Evolutionary conservation across 2,113 vertebrate species (phyloP).

Genomic region (Heterochromis multidens): DNA sequence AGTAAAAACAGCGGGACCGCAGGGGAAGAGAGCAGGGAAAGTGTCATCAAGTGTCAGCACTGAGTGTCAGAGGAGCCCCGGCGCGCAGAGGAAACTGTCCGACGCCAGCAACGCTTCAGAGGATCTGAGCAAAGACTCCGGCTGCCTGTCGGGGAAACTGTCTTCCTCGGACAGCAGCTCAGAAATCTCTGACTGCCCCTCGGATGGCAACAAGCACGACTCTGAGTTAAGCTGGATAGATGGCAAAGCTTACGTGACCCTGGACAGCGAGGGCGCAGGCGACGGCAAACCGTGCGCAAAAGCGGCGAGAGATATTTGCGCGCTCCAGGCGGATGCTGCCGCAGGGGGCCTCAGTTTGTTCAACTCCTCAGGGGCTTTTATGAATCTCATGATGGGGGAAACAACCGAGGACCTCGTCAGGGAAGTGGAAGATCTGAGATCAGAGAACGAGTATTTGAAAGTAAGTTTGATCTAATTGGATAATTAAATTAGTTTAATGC

Average conservation of each 20-base stretch:
- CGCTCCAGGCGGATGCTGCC: slow-evolving; percentile 48
- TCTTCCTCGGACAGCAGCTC: slow-evolving; percentile 89
- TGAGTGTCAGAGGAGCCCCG: slow-evolving; percentile 42
- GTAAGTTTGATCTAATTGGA: slow-evolving; percentile 67
- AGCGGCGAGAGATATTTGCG: slow-evolving; percentile 38
- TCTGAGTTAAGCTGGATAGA: slow-evolving; percentile 71
- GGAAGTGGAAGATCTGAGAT: slow-evolving; percentile 94
- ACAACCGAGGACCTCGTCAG: slow-evolving; percentile 82
- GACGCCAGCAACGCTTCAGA: slow-evolving; percentile 72
- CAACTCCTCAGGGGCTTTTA: slow-evolving; percentile 2
- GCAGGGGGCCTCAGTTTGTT: slow-evolving; percentile 65
- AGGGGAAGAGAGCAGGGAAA: slow-evolving; percentile 48
- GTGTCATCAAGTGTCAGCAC: not conserved
- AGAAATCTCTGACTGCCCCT: slow-evolving; percentile 85
- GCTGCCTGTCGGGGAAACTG: slow-evolving; percentile 69
- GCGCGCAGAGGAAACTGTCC: slow-evolving; percentile 65
- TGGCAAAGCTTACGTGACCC: slow-evolving; percentile 41
- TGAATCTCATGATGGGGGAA: slow-evolving; percentile 81
- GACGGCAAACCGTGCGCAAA: slow-evolving; percentile 9
- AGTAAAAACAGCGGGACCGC: slow-evolving; percentile 25
- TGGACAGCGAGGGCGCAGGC: not conserved
- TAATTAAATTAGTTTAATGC: not conserved
- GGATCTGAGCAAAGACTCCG: slow-evolving; percentile 71
- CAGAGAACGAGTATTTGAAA: slow-evolving; percentile 98
- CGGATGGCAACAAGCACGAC: slow-evolving; percentile 81